Evolutionary conservation across 2,888 invertebrate genomes (phyloP), one percentile per base, ranked within the genome.

Genomic region (Acanthopleura granulata): DNA sequence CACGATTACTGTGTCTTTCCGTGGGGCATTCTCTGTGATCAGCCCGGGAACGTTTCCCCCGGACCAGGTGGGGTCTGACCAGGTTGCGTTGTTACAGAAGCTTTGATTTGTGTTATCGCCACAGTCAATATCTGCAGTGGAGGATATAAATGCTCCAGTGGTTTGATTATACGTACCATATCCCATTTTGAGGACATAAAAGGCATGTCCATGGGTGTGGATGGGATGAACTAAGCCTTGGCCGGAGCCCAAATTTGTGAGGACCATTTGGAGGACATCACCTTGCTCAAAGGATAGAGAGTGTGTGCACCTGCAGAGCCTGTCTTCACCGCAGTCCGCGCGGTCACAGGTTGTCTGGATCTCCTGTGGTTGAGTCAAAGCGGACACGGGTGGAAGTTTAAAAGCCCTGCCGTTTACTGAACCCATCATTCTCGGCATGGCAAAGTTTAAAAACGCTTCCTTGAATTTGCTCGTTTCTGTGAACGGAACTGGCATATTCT

Each of bases 171-270:
- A 66, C 9, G 15, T 25, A 1, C 61, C 66, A 62, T 71, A 73
- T 15, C 88, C 89, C 81, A 86, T 84, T 78, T 85, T 85, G 14
- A 89, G 61, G 1, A 89, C 87, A 40, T 86, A 82, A 76, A 88
- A 89, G 6, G 82, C 82, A 74, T 88, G 86, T 0, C 89, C 89
- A 69, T 89, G 88, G 79, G 88, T 77, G 75, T 89, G 88, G 18
- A 88, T 79, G 0, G 86, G 86, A 73, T 89, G 89, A n/a, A 85
- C 81, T 77, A 78, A 83, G 0, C 84, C 84, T 70, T 77, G 81
- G 9, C 87, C 87, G 0, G 14, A 70, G 9, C 85, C 87, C 81
- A 85, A 80, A 75, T 85, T 84, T 50, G 82, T 72, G 30, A 88
- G 75, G 3, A 87, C 82, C 74, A 89, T 76, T 76, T 88, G 88